A percentile compares a stretch with the other conserved stretches of the same genome.
Evolutionary conservation across 2,888 invertebrate genomes (phyloP).

Genomic region (Calameuta pallipes): DNA sequence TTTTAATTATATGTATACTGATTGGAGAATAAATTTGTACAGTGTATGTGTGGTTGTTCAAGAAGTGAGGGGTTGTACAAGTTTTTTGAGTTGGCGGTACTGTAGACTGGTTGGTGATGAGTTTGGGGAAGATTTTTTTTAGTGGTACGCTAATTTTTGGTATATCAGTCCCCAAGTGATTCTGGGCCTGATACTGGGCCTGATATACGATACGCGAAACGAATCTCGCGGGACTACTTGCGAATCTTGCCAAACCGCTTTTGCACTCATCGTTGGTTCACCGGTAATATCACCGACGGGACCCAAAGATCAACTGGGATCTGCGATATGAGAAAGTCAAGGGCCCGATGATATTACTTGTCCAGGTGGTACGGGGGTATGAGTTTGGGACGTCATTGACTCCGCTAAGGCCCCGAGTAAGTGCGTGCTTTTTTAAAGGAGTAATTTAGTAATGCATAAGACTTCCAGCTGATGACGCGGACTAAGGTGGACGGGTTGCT

Average conservation of each 20-base stretch:
- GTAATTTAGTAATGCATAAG: conserved; percentile 9
- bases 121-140: neutral
- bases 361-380: neutral
- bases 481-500: conserved; percentile 1
- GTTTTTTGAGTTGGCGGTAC: neutral
- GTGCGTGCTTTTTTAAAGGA: neutral
- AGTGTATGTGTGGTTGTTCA: too few relatives aligned
- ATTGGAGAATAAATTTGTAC: too few relatives aligned
- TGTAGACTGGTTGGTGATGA: neutral
- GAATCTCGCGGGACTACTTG: neutral
- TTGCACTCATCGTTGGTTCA: neutral
- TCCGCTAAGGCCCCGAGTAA: neutral
- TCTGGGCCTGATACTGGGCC: neutral
- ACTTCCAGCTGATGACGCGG: conserved; percentile 5
- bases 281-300: neutral
- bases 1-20: too few relatives aligned
- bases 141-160: neutral
- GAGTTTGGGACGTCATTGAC: neutral
- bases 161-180: neutral
- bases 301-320: neutral
- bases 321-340: neutral
- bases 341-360: neutral
- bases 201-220: neutral
- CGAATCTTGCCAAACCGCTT: neutral
- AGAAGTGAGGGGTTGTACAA: neutral